Percentiles rank a stretch among this genome's conserved stretches.
Evolutionary conservation across 2,888 invertebrate genomes (phyloP).

Genomic region (Eupithecia vulgata): DNA sequence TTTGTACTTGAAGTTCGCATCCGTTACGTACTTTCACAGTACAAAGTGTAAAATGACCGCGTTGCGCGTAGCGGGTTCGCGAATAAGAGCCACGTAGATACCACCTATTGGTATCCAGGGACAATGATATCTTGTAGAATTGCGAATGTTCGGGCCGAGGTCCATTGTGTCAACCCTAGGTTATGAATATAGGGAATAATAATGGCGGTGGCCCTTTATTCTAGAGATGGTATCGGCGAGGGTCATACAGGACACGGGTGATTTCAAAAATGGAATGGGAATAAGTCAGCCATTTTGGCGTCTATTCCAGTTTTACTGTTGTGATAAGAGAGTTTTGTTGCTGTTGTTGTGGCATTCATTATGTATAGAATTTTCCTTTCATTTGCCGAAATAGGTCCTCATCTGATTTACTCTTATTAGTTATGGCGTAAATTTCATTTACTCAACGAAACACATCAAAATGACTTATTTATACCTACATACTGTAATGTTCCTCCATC

Average conservation of each 20-base stretch:
- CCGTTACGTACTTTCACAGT: not conserved
- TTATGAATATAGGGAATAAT: slow-evolving; percentile 41
- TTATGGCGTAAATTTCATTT: not conserved
- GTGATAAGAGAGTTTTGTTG: slow-evolving; percentile 12
- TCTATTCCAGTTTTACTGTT: slow-evolving; percentile 24
- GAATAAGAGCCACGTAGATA: slow-evolving; percentile 5
- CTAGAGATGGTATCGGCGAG: slow-evolving; percentile 30
- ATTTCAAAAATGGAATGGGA: slow-evolving; percentile 28
- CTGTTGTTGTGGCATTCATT: not conserved
- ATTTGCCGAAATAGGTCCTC: not conserved
- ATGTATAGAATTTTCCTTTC: not conserved
- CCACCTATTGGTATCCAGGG: slow-evolving; percentile 36
- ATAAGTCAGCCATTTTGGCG: slow-evolving; percentile 17
- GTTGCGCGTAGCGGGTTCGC: not conserved
- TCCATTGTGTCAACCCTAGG: slow-evolving; percentile 32
- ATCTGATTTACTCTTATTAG: too few relatives aligned
- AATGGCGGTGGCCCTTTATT: slow-evolving; percentile 29
- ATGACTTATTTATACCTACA: too few relatives aligned
- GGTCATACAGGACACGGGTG: slow-evolving; percentile 20
- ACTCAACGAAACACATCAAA: not conserved
- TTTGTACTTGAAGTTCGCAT: not conserved
- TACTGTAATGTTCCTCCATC: too few relatives aligned
- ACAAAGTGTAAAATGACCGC: not conserved
- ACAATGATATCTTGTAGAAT: slow-evolving; percentile 39
- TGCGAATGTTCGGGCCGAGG: slow-evolving; percentile 26